Percentiles rank a stretch among this genome's conserved stretches.
Evolutionary conservation across 2,113 vertebrate species (phyloP).

Genomic region (Heptranchias perlo): DNA sequence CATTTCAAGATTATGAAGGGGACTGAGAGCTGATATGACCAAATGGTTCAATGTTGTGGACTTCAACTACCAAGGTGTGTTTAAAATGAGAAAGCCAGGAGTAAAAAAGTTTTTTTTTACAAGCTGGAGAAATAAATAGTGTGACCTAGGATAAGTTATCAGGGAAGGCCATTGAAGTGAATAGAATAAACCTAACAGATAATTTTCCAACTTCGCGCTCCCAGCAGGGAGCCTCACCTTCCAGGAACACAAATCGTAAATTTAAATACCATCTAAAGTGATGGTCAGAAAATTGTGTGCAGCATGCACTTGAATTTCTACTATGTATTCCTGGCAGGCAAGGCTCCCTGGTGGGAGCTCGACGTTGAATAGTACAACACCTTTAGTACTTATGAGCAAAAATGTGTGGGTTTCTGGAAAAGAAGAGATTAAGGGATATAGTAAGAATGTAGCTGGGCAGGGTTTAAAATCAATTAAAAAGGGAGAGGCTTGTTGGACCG

Average conservation of each 20-base stretch:
- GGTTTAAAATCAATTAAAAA: background rate
- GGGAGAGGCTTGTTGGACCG: background rate
- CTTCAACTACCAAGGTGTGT: background rate
- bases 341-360: background rate
- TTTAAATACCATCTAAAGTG: background rate
- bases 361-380: background rate
- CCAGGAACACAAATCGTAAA: background rate
- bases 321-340: background rate
- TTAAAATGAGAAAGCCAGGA: background rate
- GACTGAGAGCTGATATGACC: background rate
- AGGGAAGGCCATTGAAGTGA: background rate
- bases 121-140: background rate
- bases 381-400: background rate
- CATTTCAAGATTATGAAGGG: background rate
- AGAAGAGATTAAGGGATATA: background rate
- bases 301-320: background rate
- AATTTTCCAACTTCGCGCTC: background rate
- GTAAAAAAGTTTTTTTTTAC: background rate
- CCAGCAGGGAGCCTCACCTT: background rate
- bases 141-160: background rate
- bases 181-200: background rate
- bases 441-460: background rate
- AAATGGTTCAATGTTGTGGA: no score
- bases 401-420: background rate
- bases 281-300: background rate